Conservation (phyloP, 2,797 vertebrate genomes). For the Denticeps clupeoides region DNA sequence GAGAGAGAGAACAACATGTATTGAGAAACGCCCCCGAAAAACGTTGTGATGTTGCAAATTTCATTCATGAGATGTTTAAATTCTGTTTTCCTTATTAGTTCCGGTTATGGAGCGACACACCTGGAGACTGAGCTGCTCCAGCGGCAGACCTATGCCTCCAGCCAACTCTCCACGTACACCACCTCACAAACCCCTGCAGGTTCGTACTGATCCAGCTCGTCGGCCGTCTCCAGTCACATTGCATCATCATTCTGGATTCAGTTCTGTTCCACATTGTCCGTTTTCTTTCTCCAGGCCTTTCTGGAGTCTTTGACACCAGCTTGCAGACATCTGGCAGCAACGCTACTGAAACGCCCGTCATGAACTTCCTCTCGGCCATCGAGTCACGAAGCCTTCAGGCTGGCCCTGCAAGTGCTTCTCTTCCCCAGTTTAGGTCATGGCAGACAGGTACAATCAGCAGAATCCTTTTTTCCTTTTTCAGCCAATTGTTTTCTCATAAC, state of each 20-base stretch:
- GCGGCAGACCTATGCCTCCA: constrained; percentile 77
- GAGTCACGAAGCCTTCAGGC: constrained; percentile 84
- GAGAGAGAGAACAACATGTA: not conserved
- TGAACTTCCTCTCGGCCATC: constrained; percentile 91
- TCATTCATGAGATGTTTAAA: too few relatives aligned
- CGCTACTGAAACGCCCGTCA: constrained; percentile 88
- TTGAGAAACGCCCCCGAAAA: not conserved
- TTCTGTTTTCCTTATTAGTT: constrained; percentile 48
- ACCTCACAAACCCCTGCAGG: constrained; percentile 78
- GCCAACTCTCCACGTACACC: constrained; percentile 81
- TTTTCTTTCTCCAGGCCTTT: constrained; percentile 66
- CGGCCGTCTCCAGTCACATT: not conserved
- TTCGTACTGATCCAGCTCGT: constrained; percentile 34
- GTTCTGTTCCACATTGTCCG: not conserved
- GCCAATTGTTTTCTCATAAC: not conserved
- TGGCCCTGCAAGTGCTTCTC: constrained; percentile 83
- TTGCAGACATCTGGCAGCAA: constrained; percentile 69
- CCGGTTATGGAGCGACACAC: constrained; percentile 87
- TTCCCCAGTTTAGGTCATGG: constrained; percentile 92
- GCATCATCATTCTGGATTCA: not conserved
- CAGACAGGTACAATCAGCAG: constrained; percentile 70
- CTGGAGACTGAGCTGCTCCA: constrained; percentile 87
- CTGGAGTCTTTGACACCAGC: constrained; percentile 75
- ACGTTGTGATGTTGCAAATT: too few relatives aligned
- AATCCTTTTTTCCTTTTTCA: not conserved